Percentiles rank a stretch among this genome's conserved stretches.
Evolutionary conservation across 2,888 invertebrate species (phyloP).

Genomic region (Therioaphis trifolii): DNA sequence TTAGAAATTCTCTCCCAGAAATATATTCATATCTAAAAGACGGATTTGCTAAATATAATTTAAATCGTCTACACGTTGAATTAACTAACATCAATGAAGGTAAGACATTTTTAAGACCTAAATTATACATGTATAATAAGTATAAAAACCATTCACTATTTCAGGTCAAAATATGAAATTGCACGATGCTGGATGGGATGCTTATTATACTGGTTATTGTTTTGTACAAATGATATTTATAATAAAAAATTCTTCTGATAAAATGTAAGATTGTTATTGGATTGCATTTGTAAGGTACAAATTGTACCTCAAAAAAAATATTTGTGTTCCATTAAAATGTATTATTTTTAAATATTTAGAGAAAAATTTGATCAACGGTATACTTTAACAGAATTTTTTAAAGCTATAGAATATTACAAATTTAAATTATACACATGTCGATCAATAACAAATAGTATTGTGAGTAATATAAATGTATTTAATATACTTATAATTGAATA

Average conservation of each 20-base stretch:
- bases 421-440: constrained; percentile 17
- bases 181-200: constrained; percentile 89
- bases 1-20: constrained; percentile 39
- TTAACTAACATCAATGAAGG: constrained; percentile 20
- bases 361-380: background rate
- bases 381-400: constrained; percentile 49
- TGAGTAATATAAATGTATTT: constrained; percentile 13
- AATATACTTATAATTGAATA: background rate
- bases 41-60: constrained; percentile 20
- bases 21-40: constrained; percentile 45
- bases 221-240: constrained; percentile 73
- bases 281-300: background rate
- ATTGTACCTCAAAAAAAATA: background rate
- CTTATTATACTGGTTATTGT: constrained; percentile 80
- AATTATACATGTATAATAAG: no score
- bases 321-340: background rate
- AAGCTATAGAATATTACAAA: constrained; percentile 44
- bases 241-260: constrained; percentile 17
- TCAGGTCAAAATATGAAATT: constrained; percentile 67
- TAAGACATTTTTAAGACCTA: constrained; percentile 46
- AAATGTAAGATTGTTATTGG: constrained; percentile 19
- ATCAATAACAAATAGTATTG: constrained; percentile 39
- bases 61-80: background rate
- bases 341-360: background rate
- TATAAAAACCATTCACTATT: constrained; percentile 64